Base-by-base conservation (phyloP, 1,140 invertebrate species). In the Cotesia glomerata region DNA sequence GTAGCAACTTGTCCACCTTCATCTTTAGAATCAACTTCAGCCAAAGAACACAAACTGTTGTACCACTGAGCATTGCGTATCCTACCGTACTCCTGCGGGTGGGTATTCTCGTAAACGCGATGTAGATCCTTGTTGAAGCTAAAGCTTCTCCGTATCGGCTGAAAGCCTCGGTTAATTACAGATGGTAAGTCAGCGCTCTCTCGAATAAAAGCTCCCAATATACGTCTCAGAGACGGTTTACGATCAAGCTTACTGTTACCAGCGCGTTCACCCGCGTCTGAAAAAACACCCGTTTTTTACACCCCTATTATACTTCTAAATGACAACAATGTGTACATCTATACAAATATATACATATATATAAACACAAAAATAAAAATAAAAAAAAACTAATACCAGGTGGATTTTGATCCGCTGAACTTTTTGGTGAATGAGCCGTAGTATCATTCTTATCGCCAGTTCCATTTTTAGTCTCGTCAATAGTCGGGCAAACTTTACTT, bases 91-190 rank as follows among this genome's bases (percentile, higher is more conserved):
- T 45, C 39, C 7, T 45, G 39, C 7, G 7, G 79, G 76, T 59
- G 78, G 78, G 39, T 59, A 36, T 71, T 69, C 32, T 82, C 80
- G 9, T 79, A 74, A 26, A 69, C 52, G 4, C 75, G 78, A 69
- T 84, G 78, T 32, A 84, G 74, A 13, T 80, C 82, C 63, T 81
- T 83, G 72, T 81, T 79, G 71, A 84, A 84, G 71, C 82, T 84
- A 64, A 84, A 70, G 58, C 82, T 84, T 51, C 83, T 77, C n/a
- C 76, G 81, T 71, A 84, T 84, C 69, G 82, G 82, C 66, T 77
- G 80, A 65, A 84, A 80, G 52, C 82, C 67, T 4, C 80, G 82
- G 70, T 82, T 83, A 73, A 84, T 83, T 69, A 69, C 83, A 5
- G 82, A 80, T 76, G 83, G 81, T 81, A 84, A 84, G 63, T 81